phyloP scores from a whole-genome alignment of 2,113 vertebrate species.

The Cyanoliseus patagonus region DNA sequence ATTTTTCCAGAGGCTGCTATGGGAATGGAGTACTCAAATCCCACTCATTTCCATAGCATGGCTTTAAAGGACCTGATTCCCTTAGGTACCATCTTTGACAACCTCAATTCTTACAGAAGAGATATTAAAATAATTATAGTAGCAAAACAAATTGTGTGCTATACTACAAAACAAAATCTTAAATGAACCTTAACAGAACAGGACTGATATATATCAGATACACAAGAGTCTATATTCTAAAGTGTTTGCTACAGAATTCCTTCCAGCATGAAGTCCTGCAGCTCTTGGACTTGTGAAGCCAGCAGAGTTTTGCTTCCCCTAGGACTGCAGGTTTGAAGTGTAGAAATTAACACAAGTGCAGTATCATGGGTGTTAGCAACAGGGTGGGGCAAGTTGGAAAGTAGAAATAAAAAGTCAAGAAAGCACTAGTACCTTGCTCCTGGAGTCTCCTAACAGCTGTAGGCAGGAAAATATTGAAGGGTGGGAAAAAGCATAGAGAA shows the following conservation, averaged over 20 bases:
- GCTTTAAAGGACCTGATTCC: background rate
- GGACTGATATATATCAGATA: background rate
- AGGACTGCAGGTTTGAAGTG: constrained; percentile 18
- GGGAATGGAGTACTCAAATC: background rate
- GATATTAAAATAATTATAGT: background rate
- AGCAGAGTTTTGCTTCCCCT: background rate
- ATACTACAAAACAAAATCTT: background rate
- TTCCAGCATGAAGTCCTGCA: constrained; percentile 19
- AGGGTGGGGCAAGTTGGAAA: constrained; percentile 67
- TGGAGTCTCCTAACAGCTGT: constrained; percentile 99
- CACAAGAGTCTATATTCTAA: background rate
- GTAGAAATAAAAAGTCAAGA: constrained; percentile 75
- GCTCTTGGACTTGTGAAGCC: background rate
- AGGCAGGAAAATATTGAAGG: constrained; percentile 85
- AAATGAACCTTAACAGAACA: background rate
- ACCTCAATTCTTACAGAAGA: background rate
- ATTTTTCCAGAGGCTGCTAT: background rate
- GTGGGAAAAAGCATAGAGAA: constrained; percentile 88
- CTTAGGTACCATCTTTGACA: background rate
- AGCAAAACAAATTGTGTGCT: background rate
- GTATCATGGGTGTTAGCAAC: constrained; percentile 51
- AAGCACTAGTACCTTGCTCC: constrained; percentile 96
- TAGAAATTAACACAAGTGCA: constrained; percentile 33
- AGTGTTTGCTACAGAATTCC: background rate
- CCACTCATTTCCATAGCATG: background rate